A percentile compares a stretch with the other conserved stretches of the same genome.
These are phyloP conservation scores for Malacoraja senta DNA, from an alignment of 2,797 vertebrate genomes.

Conservation along the genomic window DNA sequence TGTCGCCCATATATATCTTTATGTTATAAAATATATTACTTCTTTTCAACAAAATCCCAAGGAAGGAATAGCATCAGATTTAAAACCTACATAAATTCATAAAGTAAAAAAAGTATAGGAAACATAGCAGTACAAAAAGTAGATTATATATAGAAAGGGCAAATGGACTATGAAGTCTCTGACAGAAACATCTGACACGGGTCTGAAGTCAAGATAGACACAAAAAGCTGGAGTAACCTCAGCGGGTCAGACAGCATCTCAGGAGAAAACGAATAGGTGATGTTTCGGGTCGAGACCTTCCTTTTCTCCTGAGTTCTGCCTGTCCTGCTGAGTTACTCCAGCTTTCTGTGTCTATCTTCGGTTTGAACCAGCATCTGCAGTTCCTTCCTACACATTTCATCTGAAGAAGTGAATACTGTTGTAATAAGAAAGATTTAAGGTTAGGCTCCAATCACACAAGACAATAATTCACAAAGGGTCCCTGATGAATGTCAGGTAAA, in stretches of 20 bases:
- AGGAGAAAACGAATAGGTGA: too few species aligned
- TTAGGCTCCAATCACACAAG: constrained; percentile 45
- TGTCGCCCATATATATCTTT: too few species aligned
- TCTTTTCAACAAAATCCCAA: neutral
- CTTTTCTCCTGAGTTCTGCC: too few species aligned
- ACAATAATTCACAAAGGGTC: constrained; percentile 40
- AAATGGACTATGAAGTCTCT: neutral
- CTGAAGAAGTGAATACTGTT: constrained; percentile 42
- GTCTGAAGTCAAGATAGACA: constrained; percentile 41
- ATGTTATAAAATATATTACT: neutral
- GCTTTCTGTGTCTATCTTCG: too few species aligned
- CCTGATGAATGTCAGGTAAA: neutral
- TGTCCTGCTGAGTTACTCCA: too few species aligned
- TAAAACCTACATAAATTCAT: neutral
- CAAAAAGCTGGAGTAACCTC: too few species aligned
- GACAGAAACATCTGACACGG: constrained; percentile 18
- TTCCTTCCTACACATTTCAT: too few species aligned
- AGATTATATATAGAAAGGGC: neutral
- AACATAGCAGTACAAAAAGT: neutral
- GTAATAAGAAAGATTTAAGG: constrained; percentile 45
- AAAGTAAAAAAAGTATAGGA: neutral
- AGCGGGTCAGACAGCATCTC: too few species aligned
- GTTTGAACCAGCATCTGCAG: too few species aligned
- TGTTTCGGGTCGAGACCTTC: too few species aligned
- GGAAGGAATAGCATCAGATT: neutral